Evolutionary conservation across 23 tunicate species (phyloP), one percentile per base, ranked within the genome.

Genomic region (Aplidium turbinatum): DNA sequence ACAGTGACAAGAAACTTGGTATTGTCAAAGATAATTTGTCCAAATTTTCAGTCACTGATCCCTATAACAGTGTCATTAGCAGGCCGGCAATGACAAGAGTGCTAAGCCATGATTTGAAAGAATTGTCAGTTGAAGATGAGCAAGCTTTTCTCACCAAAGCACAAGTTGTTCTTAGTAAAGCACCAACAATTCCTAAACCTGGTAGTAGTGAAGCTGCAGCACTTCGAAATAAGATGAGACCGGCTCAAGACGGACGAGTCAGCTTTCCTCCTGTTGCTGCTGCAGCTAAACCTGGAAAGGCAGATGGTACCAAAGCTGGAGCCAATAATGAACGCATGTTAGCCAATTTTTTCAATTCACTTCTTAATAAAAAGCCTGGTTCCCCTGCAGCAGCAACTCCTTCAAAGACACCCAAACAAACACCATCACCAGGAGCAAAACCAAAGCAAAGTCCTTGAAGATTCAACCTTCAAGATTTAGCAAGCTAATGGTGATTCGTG

Each of bases 331-430:
- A 95, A 50, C 57, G 86, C 42, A 93, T 95, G 96, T 45, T 95
- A 76, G 99, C 99, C 4, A 91, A 90, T 46, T 95, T 95, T 70
- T 95, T 95, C 82, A 95, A 95, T 57, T 91, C 95, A 7, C 47
- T 95, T 22, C 69, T 95, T 53, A 80, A 78, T 57, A 95, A 95
- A 69, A 89, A 90, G 30, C 84, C 86, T 38, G 81, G 70, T 21
- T 23, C 67, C 27, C 47, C 81, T 0, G 68, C 73, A 35, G 78
- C 31, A 55, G 3, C 58, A 3, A 28, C 19, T 4, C 34, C 76
- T 70, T 18, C 33, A 2, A 70, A 73, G 57, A 22, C 63, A 18
- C 21, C 21, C 63, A 56, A 22, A n/a, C n/a, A n/a, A n/a, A n/a
- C n/a, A n/a, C n/a, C n/a, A n/a, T n/a, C n/a, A n/a, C n/a, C n/a